These are phyloP conservation scores for Montipora cactus DNA, from an alignment of 64 coral and sea anemone species.

Conservation along the genomic window DNA sequence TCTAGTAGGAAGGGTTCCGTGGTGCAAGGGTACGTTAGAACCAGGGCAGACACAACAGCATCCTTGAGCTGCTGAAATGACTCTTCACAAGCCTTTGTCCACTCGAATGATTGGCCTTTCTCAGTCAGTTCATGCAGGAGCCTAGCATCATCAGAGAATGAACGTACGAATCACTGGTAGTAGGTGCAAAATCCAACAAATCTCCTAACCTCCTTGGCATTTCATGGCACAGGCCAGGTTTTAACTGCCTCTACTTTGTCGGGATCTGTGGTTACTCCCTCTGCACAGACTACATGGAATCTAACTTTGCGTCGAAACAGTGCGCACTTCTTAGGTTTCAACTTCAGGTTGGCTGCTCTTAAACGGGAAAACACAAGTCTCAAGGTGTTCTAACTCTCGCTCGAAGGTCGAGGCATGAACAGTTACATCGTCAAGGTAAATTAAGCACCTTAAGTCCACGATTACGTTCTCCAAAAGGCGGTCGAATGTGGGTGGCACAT, in stretches of 20 bases:
- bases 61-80: conserved; percentile 26
- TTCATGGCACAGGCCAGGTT: conserved; percentile 23
- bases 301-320: conserved; percentile 42
- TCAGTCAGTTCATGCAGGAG: conserved; percentile 60
- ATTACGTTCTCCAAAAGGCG: conserved; percentile 45
- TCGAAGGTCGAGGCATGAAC: conserved; percentile 35
- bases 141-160: conserved; percentile 23
- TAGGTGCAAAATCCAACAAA: conserved; percentile 61
- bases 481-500: conserved; percentile 46
- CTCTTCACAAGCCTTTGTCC: conserved; percentile 34
- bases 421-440: conserved; percentile 64
- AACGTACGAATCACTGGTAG: conserved; percentile 34
- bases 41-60: conserved; percentile 22
- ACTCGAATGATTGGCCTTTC: conserved; percentile 34
- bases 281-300: conserved; percentile 44
- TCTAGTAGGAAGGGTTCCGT: conserved; percentile 35
- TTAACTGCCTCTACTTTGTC: conserved; percentile 47
- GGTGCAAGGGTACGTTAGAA: conserved; percentile 28
- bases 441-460: background rate
- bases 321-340: conserved; percentile 61
- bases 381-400: conserved; percentile 3
- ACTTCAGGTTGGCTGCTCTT: conserved; percentile 40
- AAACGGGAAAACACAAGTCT: conserved; percentile 5
- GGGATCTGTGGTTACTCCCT: conserved; percentile 53
- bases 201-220: conserved; percentile 21